phyloP scores from a whole-genome alignment of 2,888 invertebrate species.

The Brassicogethes aeneus region DNA sequence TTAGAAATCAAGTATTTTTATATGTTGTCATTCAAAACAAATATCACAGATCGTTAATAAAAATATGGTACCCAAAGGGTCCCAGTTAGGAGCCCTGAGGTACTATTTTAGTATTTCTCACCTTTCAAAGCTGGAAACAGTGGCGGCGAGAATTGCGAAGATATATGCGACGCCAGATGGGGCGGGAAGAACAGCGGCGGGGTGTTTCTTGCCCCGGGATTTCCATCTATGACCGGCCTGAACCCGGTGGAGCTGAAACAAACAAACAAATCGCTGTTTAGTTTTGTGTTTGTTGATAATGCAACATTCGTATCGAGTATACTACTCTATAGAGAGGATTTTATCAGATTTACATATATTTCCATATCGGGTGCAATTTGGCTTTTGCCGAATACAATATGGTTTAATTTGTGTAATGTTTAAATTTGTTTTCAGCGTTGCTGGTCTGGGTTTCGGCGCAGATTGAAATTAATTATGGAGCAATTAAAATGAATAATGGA shows the following conservation, averaged over 20 bases:
- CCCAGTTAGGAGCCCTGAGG: no score
- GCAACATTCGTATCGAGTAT: no score
- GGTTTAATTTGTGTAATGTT: conserved; percentile 2
- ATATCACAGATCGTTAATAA: no score
- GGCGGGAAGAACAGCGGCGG: conserved; percentile 79
- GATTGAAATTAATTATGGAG: conserved; percentile 29
- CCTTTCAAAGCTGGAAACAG: conserved; percentile 75
- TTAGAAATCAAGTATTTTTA: no score
- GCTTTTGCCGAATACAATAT: neutral
- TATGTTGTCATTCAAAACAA: no score
- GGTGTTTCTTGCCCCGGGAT: conserved; percentile 43
- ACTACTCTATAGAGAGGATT: no score
- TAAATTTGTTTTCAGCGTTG: neutral
- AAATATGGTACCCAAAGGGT: no score
- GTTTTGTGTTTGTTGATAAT: no score
- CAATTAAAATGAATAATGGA: conserved; percentile 23
- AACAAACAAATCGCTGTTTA: no score
- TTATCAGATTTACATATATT: no score
- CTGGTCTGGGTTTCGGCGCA: conserved; percentile 29
- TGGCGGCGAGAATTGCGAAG: conserved; percentile 71
- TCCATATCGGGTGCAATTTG: neutral
- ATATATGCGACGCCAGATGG: conserved; percentile 61
- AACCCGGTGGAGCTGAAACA: conserved; percentile 49
- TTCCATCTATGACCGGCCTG: conserved; percentile 50
- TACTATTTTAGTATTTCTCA: no score